phyloP scores from a whole-genome alignment of 64 coral and sea anemone genomes.

The Pocillopora verrucosa region DNA sequence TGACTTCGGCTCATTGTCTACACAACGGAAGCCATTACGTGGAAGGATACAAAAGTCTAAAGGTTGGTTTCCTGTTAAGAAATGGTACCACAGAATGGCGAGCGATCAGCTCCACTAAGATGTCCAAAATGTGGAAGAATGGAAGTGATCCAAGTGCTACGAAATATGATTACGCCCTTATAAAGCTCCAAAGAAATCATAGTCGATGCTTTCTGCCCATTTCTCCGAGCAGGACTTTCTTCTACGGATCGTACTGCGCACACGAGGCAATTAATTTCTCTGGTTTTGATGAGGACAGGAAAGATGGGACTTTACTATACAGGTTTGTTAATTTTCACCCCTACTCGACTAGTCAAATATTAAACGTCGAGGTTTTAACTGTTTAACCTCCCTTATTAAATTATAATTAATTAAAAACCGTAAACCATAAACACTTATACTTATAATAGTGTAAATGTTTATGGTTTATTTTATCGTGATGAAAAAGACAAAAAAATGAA shows the following conservation, averaged over 20 bases:
- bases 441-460: too few relatives aligned
- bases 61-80: slow-evolving; percentile 69
- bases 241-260: slow-evolving; percentile 15
- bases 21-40: slow-evolving; percentile 85
- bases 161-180: slow-evolving; percentile 79
- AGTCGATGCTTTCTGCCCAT: slow-evolving; percentile 63
- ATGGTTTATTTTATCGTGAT: too few relatives aligned
- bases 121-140: slow-evolving; percentile 75
- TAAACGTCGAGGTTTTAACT: too few relatives aligned
- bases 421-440: too few relatives aligned
- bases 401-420: too few relatives aligned
- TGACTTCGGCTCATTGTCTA: slow-evolving; percentile 92
- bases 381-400: too few relatives aligned
- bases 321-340: slow-evolving; percentile 49
- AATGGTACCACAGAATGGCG: slow-evolving; percentile 72
- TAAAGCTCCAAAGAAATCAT: slow-evolving; percentile 66
- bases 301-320: slow-evolving; percentile 78
- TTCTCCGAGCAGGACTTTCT: slow-evolving; percentile 58
- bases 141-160: slow-evolving; percentile 70
- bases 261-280: slow-evolving; percentile 85
- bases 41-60: slow-evolving; percentile 54
- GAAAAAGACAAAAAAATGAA: too few relatives aligned
- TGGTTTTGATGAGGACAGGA: slow-evolving; percentile 94
- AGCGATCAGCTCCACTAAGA: slow-evolving; percentile 26
- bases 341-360: too few relatives aligned